Evolutionary conservation across 2,888 invertebrate genomes (phyloP).

Genomic region (Lepeophtheirus nordmannii): DNA sequence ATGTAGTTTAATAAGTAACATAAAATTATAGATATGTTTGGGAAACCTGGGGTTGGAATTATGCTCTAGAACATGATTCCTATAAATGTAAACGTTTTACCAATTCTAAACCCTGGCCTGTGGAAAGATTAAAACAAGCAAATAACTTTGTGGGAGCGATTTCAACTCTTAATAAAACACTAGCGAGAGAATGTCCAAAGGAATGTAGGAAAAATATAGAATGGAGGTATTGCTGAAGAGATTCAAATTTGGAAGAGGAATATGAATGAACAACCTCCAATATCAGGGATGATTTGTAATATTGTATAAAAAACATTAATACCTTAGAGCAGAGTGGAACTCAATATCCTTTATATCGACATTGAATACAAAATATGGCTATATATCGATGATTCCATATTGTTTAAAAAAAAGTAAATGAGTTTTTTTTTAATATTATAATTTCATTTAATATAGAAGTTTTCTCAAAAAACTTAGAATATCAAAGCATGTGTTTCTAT

Average conservation of each 20-base stretch:
- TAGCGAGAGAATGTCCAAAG: conserved; percentile 21
- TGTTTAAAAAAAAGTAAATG: no score
- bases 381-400: no score
- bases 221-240: conserved; percentile 24
- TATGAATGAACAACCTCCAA: background rate
- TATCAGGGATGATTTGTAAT: no score
- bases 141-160: conserved; percentile 22
- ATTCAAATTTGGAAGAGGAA: background rate
- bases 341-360: no score
- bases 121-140: background rate
- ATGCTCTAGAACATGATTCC: conserved; percentile 23
- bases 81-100: conserved; percentile 22
- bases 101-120: conserved; percentile 22
- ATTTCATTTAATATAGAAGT: no score
- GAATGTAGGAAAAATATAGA: conserved; percentile 24
- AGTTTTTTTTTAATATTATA: no score
- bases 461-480: no score
- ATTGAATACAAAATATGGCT: no score
- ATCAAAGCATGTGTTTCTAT: no score
- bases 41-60: background rate
- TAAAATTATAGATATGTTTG: conserved; percentile 10
- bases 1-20: background rate
- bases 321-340: no score
- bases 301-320: no score
- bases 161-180: background rate